phyloP scores from a whole-genome alignment of 1,140 invertebrate genomes.

The Galendromus occidentalis region DNA sequence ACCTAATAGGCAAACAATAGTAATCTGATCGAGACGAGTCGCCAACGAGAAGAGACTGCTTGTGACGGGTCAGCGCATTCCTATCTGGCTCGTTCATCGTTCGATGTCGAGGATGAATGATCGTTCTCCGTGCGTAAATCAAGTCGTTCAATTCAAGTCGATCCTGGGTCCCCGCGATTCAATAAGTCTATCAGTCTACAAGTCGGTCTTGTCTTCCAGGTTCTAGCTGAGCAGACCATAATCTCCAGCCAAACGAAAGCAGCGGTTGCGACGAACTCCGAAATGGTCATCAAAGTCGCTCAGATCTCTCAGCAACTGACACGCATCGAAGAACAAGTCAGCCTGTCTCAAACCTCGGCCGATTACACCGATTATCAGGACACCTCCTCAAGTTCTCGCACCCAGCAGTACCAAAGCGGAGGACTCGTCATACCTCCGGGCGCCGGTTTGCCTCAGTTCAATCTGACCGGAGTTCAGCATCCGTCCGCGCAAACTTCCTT shows the following conservation, averaged over 20 bases:
- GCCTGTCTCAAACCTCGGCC: neutral
- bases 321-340: neutral
- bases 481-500: neutral
- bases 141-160: too few species aligned
- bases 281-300: neutral
- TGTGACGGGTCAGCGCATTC: too few species aligned
- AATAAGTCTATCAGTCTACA: too few species aligned
- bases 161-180: too few species aligned
- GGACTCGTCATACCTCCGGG: constrained; percentile 7
- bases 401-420: neutral
- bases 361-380: neutral
- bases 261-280: neutral
- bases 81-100: too few species aligned
- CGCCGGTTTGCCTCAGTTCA: constrained; percentile 6
- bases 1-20: too few species aligned
- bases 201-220: neutral
- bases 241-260: neutral
- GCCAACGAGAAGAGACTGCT: too few species aligned
- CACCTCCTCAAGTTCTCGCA: neutral
- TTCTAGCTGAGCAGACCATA: neutral
- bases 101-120: too few species aligned
- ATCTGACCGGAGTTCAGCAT: neutral
- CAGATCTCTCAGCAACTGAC: neutral
- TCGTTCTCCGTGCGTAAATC: too few species aligned
- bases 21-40: too few species aligned